A percentile compares a stretch with the other conserved stretches of the same genome.
These are phyloP conservation scores for Littorina saxatilis DNA, from an alignment of 1,140 invertebrate species.

Conservation along the genomic window DNA sequence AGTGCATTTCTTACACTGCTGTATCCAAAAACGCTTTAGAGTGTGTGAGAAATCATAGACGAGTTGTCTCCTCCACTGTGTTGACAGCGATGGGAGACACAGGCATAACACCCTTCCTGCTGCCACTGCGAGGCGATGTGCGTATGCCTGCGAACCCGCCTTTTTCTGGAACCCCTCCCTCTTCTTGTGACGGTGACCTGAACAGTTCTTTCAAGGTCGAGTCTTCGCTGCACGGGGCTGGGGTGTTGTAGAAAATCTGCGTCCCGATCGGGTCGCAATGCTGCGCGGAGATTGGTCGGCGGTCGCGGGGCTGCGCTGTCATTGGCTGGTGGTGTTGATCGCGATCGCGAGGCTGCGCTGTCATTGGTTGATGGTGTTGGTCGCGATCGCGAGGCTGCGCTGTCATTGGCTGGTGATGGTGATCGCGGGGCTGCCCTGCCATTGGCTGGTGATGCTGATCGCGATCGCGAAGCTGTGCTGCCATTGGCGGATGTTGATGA, in stretches of 20 bases:
- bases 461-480: too few relatives aligned
- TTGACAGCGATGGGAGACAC: not conserved
- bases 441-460: too few relatives aligned
- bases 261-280: not conserved
- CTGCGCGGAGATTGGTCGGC: not conserved
- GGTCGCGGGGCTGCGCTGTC: not conserved
- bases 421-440: too few relatives aligned
- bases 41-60: not conserved
- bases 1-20: not conserved
- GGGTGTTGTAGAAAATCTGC: not conserved
- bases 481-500: too few relatives aligned
- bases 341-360: too few relatives aligned
- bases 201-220: not conserved
- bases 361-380: not conserved
- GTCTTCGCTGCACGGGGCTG: slow-evolving; percentile 20
- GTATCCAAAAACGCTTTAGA: not conserved
- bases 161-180: not conserved
- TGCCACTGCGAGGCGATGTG: not conserved
- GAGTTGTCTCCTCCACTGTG: slow-evolving; percentile 21
- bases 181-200: not conserved
- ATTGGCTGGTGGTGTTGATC: slow-evolving; percentile 10
- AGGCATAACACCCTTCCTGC: not conserved
- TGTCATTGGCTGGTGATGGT: slow-evolving; percentile 1
- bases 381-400: not conserved
- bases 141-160: not conserved